A percentile compares a stretch with the other conserved stretches of the same genome.
Evolutionary conservation across 2,888 invertebrate genomes (phyloP).

Genomic region (Eugnorisma glareosa): DNA sequence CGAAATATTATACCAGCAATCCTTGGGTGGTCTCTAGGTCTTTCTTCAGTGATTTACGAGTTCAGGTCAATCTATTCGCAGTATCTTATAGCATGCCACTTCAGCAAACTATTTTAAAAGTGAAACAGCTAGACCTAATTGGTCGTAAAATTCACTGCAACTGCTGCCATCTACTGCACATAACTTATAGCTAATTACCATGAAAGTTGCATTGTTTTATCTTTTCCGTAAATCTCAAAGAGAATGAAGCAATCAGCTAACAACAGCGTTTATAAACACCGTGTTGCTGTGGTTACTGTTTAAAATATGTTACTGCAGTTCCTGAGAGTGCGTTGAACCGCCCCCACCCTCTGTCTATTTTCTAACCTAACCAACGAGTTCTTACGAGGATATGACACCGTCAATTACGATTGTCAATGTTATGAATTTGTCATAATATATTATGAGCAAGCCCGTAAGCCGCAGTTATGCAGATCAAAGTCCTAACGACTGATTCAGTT

Average conservation of each 20-base stretch:
- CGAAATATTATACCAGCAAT: conserved; percentile 27
- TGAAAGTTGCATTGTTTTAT: conserved; percentile 62
- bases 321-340: conserved; percentile 69
- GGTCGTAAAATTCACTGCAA: conserved; percentile 30
- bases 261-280: conserved; percentile 57
- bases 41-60: background rate
- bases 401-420: conserved; percentile 56
- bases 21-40: conserved; percentile 9
- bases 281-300: conserved; percentile 54
- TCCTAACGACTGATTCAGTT: conserved; percentile 52
- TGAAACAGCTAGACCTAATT: conserved; percentile 39
- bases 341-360: conserved; percentile 72
- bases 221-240: conserved; percentile 57
- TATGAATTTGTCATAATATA: conserved; percentile 55
- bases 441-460: conserved; percentile 29
- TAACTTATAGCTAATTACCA: conserved; percentile 60
- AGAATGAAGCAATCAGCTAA: conserved; percentile 59
- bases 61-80: conserved; percentile 6
- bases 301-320: conserved; percentile 67
- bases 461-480: conserved; percentile 33
- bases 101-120: conserved; percentile 31
- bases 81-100: conserved; percentile 14
- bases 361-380: conserved; percentile 68
- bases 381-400: conserved; percentile 51
- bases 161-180: conserved; percentile 48